phyloP scores from a whole-genome alignment of 2,113 vertebrate genomes.

The Diglossa brunneiventris region DNA sequence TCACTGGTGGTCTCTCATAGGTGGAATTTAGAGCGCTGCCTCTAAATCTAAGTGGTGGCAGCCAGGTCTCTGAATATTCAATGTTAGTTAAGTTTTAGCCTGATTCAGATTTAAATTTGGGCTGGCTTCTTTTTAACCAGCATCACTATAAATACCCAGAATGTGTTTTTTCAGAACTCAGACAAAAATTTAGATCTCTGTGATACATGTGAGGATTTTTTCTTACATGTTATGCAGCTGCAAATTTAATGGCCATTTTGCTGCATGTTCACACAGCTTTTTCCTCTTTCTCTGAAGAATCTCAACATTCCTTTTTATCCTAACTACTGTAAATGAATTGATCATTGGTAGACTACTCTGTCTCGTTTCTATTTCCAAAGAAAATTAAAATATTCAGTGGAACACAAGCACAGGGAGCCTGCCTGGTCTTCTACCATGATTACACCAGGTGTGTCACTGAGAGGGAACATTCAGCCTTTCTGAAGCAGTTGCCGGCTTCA shows the following conservation, averaged over 20 bases:
- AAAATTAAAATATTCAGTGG: not conserved
- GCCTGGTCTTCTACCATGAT: not conserved
- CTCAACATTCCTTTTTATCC: not conserved
- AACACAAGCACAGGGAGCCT: not conserved
- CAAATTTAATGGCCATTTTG: not conserved
- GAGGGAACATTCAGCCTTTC: not conserved
- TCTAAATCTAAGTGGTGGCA: not conserved
- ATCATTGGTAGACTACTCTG: not conserved
- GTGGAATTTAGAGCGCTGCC: not conserved
- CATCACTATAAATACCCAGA: not conserved
- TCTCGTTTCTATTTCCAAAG: not conserved
- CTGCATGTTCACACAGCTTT: not conserved
- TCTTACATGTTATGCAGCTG: not conserved
- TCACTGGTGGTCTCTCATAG: not conserved
- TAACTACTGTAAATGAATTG: not conserved
- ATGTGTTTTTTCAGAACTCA: not conserved
- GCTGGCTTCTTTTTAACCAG: not conserved
- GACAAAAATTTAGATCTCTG: not conserved
- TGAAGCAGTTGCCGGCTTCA: not conserved
- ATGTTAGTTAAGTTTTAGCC: not conserved
- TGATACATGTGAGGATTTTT: not conserved
- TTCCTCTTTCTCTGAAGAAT: not conserved
- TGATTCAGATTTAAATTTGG: not conserved
- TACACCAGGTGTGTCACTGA: not conserved
- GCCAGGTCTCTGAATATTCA: not conserved